Evolutionary conservation across 2,888 invertebrate genomes (phyloP).

Genomic region (Elysia crispata): DNA sequence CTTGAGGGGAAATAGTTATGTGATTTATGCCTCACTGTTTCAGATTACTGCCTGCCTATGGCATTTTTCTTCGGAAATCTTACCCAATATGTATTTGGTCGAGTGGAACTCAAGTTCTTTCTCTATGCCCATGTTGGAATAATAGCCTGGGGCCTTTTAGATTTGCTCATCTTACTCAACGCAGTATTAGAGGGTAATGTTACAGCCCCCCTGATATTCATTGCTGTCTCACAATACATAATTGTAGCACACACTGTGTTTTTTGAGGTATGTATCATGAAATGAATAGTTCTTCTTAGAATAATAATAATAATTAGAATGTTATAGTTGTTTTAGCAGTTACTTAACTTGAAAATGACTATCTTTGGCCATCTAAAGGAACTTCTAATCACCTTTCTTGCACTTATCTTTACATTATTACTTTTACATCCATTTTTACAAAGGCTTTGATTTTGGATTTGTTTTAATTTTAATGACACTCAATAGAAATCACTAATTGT

Average conservation of each 20-base stretch:
- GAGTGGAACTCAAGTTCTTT: conserved; percentile 45
- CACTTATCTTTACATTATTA: no score
- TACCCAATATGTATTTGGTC: background rate
- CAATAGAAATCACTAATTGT: no score
- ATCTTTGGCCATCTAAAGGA: no score
- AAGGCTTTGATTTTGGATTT: no score
- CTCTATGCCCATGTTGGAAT: conserved; percentile 45
- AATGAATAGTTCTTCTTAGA: background rate
- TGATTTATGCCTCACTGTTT: background rate
- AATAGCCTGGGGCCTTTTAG: conserved; percentile 42
- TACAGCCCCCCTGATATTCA: conserved; percentile 28
- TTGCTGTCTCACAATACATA: conserved; percentile 29
- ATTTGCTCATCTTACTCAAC: conserved; percentile 39
- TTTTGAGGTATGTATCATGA: conserved; percentile 32
- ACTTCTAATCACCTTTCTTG: no score
- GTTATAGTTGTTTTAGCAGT: no score
- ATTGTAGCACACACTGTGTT: conserved; percentile 37
- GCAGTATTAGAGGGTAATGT: background rate
- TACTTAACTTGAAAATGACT: no score
- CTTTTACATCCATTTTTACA: no score
- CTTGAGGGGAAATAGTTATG: background rate
- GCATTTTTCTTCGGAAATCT: conserved; percentile 39
- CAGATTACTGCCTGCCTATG: background rate
- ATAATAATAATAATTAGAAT: no score
- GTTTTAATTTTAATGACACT: no score